Base-by-base conservation (phyloP, 2,888 invertebrate genomes). In the Athalia rosae region DNA sequence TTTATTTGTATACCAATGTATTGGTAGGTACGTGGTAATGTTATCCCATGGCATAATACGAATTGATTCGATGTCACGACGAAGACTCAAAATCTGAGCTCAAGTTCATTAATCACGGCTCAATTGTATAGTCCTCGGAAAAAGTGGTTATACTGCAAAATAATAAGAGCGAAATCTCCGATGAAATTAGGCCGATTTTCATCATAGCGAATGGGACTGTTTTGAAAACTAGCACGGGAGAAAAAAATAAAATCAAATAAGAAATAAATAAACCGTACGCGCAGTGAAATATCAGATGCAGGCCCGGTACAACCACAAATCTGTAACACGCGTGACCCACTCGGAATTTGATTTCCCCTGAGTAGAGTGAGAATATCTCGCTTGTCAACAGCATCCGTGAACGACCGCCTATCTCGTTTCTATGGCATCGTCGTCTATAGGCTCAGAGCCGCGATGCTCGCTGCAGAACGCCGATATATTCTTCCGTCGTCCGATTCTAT, bases 311-410 rank as follows among this genome's bases (percentile, higher is more conserved):
- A 58, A 56, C 13, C 45, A 28, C 50, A 58, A 71, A 58, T 71
- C 45, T 45, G 50, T 71, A 58, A 58, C 56, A 58, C 71, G 71
- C 41, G 58, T 71, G 71, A 58, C 58, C 43, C 58, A n/a, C 56
- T 58, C 43, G 45, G 71, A 43, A 45, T 71, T 13, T 71, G 58
- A 71, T 71, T 71, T 58, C 47, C 71, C 71, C 13, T 45, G 45
- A 58, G 71, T 47, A 58, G 45, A 58, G 71, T 47, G 58, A 41
- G 58, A 56, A 71, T 71, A 13, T 71, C 58, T 45, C 58, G 71
- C 58, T 58, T 58, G 45, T 58, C 71, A 71, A 71, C 71, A 71
- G 5, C 45, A 56, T 61, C 13, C 4, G 28, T 6, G 11, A 28
- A 67, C 9, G n/a, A 15, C 13, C 53, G 15, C 41, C 15, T 67